These are phyloP conservation scores for Oceanodroma tethys DNA, from an alignment of 2,113 vertebrate species.

Conservation along the genomic window DNA sequence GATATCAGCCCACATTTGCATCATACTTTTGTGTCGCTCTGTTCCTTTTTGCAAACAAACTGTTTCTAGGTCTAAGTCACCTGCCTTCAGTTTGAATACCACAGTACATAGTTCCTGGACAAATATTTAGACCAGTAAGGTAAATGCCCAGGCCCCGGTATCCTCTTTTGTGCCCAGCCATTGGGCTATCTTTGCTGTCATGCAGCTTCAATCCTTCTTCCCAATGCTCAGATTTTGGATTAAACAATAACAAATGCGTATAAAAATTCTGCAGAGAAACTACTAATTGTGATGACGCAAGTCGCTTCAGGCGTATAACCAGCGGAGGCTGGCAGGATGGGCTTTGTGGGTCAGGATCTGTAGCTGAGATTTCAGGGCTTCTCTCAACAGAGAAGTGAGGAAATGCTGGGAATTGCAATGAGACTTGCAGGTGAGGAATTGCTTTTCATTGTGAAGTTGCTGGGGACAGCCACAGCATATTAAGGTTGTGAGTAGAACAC, in stretches of 20 bases:
- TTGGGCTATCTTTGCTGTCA: not conserved
- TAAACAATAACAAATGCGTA: not conserved
- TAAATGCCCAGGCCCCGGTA: not conserved
- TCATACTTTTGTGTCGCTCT: not conserved
- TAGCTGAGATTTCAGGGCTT: not conserved
- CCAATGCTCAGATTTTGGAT: not conserved
- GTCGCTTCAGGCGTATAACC: not conserved
- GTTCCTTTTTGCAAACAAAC: not conserved
- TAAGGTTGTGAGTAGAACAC: not conserved
- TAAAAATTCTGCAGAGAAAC: not conserved
- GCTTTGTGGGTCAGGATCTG: not conserved
- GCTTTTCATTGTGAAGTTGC: not conserved
- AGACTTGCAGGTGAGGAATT: not conserved
- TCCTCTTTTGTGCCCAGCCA: not conserved
- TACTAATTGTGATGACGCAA: not conserved
- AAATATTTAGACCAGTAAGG: not conserved
- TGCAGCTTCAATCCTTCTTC: not conserved
- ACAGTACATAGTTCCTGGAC: not conserved
- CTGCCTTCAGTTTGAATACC: not conserved
- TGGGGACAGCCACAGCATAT: not conserved
- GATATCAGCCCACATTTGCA: not conserved
- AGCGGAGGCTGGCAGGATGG: not conserved
- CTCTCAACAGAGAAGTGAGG: not conserved
- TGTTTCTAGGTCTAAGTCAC: slow-evolving; percentile 10
- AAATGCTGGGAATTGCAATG: not conserved